These are phyloP conservation scores for Mola mola DNA, from an alignment of 2,113 vertebrate species.

Conservation along the genomic window DNA sequence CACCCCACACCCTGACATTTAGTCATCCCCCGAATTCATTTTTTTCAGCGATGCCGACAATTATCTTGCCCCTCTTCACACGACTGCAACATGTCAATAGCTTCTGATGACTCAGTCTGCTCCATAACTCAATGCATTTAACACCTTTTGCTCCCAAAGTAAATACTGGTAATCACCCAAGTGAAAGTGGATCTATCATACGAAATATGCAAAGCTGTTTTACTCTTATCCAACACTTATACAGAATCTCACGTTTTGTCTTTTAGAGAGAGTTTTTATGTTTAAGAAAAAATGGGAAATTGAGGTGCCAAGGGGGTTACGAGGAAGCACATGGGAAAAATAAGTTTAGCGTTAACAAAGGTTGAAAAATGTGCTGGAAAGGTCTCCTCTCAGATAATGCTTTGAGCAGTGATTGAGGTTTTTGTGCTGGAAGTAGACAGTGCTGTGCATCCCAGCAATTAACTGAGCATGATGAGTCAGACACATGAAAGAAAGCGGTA, in stretches of 20 bases:
- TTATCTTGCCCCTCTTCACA: slow-evolving; percentile 56
- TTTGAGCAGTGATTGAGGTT: slow-evolving; percentile 33
- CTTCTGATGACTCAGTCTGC: slow-evolving; percentile 63
- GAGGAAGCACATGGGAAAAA: slow-evolving; percentile 39
- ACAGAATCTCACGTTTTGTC: slow-evolving; percentile 29
- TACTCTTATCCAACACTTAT: slow-evolving; percentile 25
- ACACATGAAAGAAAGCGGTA: slow-evolving; percentile 42
- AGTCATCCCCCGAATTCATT: slow-evolving; percentile 58
- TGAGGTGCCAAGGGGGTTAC: slow-evolving; percentile 45
- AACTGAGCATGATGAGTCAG: slow-evolving; percentile 65
- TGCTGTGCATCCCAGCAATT: slow-evolving; percentile 56
- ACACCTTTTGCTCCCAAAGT: slow-evolving; percentile 52
- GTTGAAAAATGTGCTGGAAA: slow-evolving; percentile 34
- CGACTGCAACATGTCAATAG: slow-evolving; percentile 47
- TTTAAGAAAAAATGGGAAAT: slow-evolving; percentile 5
- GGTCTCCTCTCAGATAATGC: slow-evolving; percentile 44
- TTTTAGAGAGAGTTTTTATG: slow-evolving; percentile 2
- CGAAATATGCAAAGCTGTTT: slow-evolving; percentile 61
- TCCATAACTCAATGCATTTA: slow-evolving; percentile 53
- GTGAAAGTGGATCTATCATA: slow-evolving; percentile 47
- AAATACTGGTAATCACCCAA: slow-evolving; percentile 34
- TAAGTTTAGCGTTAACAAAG: slow-evolving; percentile 49
- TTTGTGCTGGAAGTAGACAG: slow-evolving; percentile 45
- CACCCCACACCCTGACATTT: slow-evolving; percentile 74
- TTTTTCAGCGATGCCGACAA: slow-evolving; percentile 61